Evolutionary conservation across 37 sponge, comb jelly and placozoan species (phyloP).

Genomic region (Aphrocallistes beatrix): DNA sequence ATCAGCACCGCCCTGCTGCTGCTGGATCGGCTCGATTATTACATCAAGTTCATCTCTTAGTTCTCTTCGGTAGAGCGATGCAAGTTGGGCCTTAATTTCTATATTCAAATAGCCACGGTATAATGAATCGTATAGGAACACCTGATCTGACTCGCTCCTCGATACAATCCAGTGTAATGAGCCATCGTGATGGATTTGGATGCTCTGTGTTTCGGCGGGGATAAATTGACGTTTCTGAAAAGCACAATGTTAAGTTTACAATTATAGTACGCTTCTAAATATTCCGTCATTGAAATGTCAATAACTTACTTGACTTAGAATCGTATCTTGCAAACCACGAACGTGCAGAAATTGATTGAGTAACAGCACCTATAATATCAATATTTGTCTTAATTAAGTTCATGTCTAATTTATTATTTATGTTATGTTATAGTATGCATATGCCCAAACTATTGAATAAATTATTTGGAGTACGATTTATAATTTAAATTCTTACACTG

Average conservation of each 20-base stretch:
- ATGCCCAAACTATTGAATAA: too few relatives aligned
- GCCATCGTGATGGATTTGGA: constrained; percentile 8
- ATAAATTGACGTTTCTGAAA: neutral
- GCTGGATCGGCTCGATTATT: neutral
- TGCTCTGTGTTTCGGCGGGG: neutral
- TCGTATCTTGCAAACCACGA: neutral
- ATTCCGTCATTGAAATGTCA: neutral
- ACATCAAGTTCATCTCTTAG: neutral
- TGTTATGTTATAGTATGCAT: too few relatives aligned
- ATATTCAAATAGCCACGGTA: neutral
- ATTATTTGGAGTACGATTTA: too few relatives aligned
- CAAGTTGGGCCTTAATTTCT: neutral
- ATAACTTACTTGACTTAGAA: neutral
- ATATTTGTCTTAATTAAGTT: too few relatives aligned
- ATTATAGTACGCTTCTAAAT: neutral
- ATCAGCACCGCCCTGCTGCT: neutral
- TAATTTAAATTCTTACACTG: neutral
- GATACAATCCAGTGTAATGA: neutral
- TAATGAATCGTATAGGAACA: neutral
- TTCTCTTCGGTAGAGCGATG: neutral
- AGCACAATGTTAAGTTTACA: neutral
- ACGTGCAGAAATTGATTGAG: neutral
- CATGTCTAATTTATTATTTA: neutral
- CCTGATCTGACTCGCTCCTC: neutral
- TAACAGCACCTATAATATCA: neutral